These are phyloP conservation scores for Platalea minor DNA, from an alignment of 2,797 vertebrate genomes.

Conservation along the genomic window DNA sequence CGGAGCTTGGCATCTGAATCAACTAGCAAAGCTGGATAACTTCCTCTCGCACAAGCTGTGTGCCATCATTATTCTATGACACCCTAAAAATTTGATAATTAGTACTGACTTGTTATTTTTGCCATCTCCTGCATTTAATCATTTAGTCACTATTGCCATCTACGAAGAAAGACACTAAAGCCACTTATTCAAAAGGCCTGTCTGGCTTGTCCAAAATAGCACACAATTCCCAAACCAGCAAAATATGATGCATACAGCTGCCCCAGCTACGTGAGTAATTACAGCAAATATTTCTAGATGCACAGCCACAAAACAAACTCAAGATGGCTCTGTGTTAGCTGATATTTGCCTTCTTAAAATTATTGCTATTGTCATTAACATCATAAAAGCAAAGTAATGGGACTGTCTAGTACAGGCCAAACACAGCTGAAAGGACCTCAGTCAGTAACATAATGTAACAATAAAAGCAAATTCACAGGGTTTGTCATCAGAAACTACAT, in stretches of 20 bases:
- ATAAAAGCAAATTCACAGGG: background rate
- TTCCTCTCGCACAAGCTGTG: conserved; percentile 22
- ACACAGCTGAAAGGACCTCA: background rate
- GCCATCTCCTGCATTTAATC: background rate
- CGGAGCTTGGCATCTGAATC: background rate
- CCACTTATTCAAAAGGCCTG: background rate
- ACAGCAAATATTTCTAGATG: conserved; percentile 22
- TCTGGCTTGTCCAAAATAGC: background rate
- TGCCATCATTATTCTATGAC: background rate
- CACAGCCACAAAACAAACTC: background rate
- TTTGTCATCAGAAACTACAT: background rate
- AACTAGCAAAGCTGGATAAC: background rate
- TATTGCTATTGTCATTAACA: background rate
- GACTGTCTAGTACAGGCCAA: background rate
- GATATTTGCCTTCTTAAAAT: background rate
- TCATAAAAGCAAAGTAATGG: background rate
- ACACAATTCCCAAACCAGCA: background rate
- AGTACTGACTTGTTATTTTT: conserved; percentile 19
- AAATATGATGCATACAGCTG: background rate
- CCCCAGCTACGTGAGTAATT: background rate
- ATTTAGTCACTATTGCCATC: background rate
- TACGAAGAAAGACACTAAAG: background rate
- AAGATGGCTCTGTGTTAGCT: background rate
- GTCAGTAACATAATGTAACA: background rate
- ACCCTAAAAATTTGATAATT: conserved; percentile 10